phyloP scores from a whole-genome alignment of 2,113 vertebrate genomes.

The Festucalex cinctus region DNA sequence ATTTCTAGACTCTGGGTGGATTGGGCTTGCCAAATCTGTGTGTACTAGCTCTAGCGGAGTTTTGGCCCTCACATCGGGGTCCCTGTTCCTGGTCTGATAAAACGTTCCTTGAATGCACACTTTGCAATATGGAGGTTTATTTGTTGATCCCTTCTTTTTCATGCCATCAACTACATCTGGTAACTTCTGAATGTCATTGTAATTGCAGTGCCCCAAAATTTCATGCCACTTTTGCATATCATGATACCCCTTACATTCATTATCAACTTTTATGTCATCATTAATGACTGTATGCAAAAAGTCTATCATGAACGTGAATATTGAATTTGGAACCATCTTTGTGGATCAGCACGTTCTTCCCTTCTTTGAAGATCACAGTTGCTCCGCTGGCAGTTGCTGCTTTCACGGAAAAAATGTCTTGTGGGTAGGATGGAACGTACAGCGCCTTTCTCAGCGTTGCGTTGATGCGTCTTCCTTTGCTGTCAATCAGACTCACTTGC shows the following conservation, averaged over 20 bases:
- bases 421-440: background rate
- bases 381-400: background rate
- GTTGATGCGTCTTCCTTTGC: too few relatives aligned
- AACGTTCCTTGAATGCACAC: background rate
- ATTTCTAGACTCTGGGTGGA: slow-evolving; percentile 12
- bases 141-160: background rate
- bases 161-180: background rate
- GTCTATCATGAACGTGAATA: background rate
- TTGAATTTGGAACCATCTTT: background rate
- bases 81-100: background rate
- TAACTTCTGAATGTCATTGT: background rate
- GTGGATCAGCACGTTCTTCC: background rate
- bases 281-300: too few relatives aligned
- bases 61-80: slow-evolving; percentile 14
- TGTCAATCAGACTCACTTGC: too few relatives aligned
- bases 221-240: background rate
- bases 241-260: too few relatives aligned
- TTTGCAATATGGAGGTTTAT: background rate
- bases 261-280: too few relatives aligned
- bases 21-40: slow-evolving; percentile 9
- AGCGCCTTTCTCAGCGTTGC: too few relatives aligned
- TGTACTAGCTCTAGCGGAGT: slow-evolving; percentile 14
- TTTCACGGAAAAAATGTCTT: background rate
- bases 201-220: background rate
- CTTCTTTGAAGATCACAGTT: background rate